Conservation (phyloP, 1,140 invertebrate genomes). For the Euwallacea similis region DNA sequence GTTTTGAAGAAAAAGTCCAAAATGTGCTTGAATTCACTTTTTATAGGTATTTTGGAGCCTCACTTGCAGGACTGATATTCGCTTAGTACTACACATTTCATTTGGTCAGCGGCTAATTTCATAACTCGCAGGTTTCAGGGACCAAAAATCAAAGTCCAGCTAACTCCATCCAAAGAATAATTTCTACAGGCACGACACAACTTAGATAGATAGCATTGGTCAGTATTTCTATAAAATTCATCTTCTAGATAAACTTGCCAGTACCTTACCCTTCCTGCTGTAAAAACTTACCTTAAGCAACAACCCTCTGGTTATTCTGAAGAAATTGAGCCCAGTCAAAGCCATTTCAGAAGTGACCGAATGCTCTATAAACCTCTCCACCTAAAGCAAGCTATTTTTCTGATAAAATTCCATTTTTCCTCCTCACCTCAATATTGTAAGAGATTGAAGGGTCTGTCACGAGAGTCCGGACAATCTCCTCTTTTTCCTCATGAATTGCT, state of each 20-base stretch:
- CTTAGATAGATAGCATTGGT: too few species aligned
- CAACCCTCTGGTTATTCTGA: slow-evolving; percentile 62
- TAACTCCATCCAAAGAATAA: background rate
- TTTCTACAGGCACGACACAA: background rate
- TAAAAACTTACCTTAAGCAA: slow-evolving; percentile 62
- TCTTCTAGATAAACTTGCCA: too few species aligned
- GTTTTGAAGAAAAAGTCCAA: too few species aligned
- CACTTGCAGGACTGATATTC: too few species aligned
- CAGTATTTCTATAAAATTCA: too few species aligned
- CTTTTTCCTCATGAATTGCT: slow-evolving; percentile 63
- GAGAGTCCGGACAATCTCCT: slow-evolving; percentile 56
- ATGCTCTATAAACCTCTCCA: slow-evolving; percentile 65
- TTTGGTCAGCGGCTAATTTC: too few species aligned
- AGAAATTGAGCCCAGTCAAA: slow-evolving; percentile 69
- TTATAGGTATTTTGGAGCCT: too few species aligned
- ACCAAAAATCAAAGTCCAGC: background rate
- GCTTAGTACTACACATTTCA: too few species aligned
- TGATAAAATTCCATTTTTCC: background rate
- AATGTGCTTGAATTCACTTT: too few species aligned
- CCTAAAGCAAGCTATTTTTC: slow-evolving; percentile 51
- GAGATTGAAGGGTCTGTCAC: slow-evolving; percentile 19
- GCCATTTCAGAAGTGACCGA: slow-evolving; percentile 62
- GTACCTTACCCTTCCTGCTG: background rate
- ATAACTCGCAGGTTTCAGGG: too few species aligned
- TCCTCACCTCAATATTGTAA: slow-evolving; percentile 42